Conservation (phyloP, 2,113 vertebrate species). For the Lamprologus speciosus region DNA sequence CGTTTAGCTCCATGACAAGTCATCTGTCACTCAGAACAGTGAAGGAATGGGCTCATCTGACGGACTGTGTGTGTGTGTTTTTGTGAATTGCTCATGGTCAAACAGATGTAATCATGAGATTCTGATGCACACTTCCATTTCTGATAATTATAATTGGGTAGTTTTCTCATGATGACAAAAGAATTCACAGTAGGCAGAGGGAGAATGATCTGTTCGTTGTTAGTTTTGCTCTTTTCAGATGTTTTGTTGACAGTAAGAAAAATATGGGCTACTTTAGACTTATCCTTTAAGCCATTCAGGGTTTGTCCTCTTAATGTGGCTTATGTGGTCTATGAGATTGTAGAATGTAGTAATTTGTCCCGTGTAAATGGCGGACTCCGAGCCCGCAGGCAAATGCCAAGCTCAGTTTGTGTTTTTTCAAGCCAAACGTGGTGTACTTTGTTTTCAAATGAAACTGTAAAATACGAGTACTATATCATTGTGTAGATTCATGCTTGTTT, state of each 20-base stretch:
- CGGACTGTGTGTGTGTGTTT: not conserved
- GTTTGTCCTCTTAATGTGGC: not conserved
- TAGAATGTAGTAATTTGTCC: not conserved
- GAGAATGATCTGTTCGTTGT: not conserved
- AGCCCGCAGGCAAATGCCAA: not conserved
- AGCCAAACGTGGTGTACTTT: not conserved
- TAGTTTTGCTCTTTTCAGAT: not conserved
- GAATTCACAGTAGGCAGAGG: not conserved
- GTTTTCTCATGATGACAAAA: not conserved
- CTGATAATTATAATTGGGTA: not conserved
- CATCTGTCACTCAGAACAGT: constrained; percentile 67
- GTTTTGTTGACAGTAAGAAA: not conserved
- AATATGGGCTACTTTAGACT: not conserved
- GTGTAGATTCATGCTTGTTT: constrained; percentile 11
- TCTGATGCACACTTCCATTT: not conserved
- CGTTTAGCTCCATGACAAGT: constrained; percentile 65
- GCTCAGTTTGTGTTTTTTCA: not conserved
- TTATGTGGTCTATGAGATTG: not conserved
- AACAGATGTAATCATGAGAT: not conserved
- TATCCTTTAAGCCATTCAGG: not conserved
- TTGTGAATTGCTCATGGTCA: not conserved
- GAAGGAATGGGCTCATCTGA: constrained; percentile 33
- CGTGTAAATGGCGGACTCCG: not conserved
- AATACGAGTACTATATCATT: not conserved
- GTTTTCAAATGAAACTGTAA: constrained; percentile 19